phyloP scores from a whole-genome alignment of 1,140 invertebrate genomes.

The Philaenus spumarius region DNA sequence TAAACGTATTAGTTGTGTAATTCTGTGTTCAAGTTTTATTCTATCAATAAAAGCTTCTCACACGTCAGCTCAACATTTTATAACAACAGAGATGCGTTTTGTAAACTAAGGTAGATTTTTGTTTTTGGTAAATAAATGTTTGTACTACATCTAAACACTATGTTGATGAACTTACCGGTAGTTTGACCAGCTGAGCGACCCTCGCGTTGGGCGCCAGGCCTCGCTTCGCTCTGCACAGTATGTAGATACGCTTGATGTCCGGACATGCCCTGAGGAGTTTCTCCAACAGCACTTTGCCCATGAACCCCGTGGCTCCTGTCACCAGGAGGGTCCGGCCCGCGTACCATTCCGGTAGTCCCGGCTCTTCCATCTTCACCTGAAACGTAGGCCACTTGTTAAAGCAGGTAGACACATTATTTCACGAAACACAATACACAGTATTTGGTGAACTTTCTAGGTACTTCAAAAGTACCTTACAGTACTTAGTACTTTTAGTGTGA shows the following conservation, averaged over 20 bases:
- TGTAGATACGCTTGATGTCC: slow-evolving; percentile 54
- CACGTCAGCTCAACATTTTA: background rate
- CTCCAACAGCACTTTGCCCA: slow-evolving; percentile 67
- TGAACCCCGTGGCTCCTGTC: slow-evolving; percentile 59
- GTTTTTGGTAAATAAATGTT: background rate
- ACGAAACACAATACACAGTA: too few relatives aligned
- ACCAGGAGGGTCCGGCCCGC: slow-evolving; percentile 47
- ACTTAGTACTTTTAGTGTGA: too few relatives aligned
- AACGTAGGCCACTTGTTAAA: too few relatives aligned
- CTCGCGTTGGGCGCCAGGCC: slow-evolving; percentile 45
- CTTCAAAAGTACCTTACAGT: too few relatives aligned
- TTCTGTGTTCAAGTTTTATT: too few relatives aligned
- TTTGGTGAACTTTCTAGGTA: too few relatives aligned
- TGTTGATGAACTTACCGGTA: slow-evolving; percentile 44
- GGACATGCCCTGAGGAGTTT: slow-evolving; percentile 66
- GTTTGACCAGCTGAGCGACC: slow-evolving; percentile 51
- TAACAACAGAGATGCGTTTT: background rate
- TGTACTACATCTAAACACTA: background rate
- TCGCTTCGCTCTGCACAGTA: slow-evolving; percentile 63
- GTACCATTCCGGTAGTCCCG: slow-evolving; percentile 47
- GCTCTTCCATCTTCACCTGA: slow-evolving; percentile 10
- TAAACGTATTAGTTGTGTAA: too few relatives aligned
- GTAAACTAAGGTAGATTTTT: background rate
- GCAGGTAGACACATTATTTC: too few relatives aligned
- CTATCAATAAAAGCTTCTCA: too few relatives aligned